phyloP scores from a whole-genome alignment of 2,888 invertebrate species.

The Agonum fuliginosum region DNA sequence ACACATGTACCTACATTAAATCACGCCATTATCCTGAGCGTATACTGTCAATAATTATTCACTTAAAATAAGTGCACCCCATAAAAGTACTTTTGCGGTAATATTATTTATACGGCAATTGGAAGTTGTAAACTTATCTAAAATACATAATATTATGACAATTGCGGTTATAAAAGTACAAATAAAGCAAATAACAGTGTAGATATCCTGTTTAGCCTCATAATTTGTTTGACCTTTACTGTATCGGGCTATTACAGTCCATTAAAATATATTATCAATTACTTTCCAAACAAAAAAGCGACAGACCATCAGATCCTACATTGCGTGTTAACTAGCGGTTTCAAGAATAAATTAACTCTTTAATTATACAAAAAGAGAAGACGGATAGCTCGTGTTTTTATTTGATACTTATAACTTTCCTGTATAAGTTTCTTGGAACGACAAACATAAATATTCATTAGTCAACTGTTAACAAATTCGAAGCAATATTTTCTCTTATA shows the following conservation, averaged over 20 bases:
- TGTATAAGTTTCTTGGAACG: slow-evolving; percentile 29
- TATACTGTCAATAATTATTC: no score
- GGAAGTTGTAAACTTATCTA: no score
- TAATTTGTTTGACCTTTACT: slow-evolving; percentile 37
- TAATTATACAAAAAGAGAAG: slow-evolving; percentile 36
- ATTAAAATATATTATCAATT: slow-evolving; percentile 45
- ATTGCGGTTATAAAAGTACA: neutral
- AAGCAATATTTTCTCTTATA: slow-evolving; percentile 47
- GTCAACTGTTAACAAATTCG: slow-evolving; percentile 51
- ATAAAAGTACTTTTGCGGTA: no score
- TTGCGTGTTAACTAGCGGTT: slow-evolving; percentile 41
- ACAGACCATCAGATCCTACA: slow-evolving; percentile 26
- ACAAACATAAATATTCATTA: slow-evolving; percentile 44
- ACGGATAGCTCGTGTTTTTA: slow-evolving; percentile 32
- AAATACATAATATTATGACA: no score
- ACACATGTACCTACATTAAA: no score
- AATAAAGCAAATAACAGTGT: neutral
- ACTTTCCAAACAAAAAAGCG: slow-evolving; percentile 1
- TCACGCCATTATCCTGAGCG: no score
- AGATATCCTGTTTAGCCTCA: slow-evolving; percentile 13
- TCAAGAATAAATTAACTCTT: slow-evolving; percentile 39
- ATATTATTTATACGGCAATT: no score
- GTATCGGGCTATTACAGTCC: neutral
- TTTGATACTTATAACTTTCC: slow-evolving; percentile 25
- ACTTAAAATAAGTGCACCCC: no score